A percentile compares a stretch with the other conserved stretches of the same genome.
Evolutionary conservation across 2,113 vertebrate species (phyloP).

Genomic region (Taxidea taxus): DNA sequence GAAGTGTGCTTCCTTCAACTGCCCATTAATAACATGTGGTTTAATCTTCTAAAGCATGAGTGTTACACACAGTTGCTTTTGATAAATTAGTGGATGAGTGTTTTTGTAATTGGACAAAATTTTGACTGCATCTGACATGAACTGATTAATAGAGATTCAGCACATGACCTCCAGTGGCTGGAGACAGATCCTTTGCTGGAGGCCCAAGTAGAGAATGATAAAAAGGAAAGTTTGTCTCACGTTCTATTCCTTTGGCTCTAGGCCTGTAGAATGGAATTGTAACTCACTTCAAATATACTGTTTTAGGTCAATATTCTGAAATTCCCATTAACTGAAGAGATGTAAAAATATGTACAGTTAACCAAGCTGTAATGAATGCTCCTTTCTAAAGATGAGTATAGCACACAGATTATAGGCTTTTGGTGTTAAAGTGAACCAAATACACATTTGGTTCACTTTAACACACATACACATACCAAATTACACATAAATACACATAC

Average conservation of each 20-base stretch:
- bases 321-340: neutral
- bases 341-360: neutral
- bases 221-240: neutral
- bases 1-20: neutral
- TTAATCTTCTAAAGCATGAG: conserved; percentile 14
- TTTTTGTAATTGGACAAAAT: neutral
- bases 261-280: neutral
- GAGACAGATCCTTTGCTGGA: neutral
- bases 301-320: neutral
- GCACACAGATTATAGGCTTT: neutral
- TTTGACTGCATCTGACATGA: neutral
- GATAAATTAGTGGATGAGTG: neutral
- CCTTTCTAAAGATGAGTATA: neutral
- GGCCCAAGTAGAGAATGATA: neutral
- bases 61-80: neutral
- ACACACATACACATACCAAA: too few species aligned
- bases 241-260: neutral
- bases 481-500: too few species aligned
- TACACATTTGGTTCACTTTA: too few species aligned
- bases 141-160: neutral
- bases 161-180: neutral
- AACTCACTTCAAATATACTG: neutral
- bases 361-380: neutral
- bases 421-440: neutral
- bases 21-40: neutral